Percentiles rank a stretch among this genome's conserved stretches.
phyloP scores from a whole-genome alignment of 2,113 vertebrate genomes.

The Orycteropus afer region DNA sequence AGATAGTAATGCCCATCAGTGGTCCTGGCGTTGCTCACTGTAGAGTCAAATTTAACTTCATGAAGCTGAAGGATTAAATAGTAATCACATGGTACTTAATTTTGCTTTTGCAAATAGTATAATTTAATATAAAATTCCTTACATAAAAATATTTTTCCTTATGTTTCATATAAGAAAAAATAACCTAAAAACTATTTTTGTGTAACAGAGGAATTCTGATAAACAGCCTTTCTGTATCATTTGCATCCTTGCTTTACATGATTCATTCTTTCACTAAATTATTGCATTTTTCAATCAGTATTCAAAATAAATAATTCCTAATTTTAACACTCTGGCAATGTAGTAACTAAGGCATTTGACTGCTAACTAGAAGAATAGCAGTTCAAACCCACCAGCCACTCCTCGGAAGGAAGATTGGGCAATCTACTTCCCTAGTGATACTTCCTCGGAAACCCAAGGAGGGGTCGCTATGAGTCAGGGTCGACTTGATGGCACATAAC shows the following conservation, averaged over 20 bases:
- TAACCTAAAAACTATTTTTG: background rate
- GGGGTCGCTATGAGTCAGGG: too few species aligned
- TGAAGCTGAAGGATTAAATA: background rate
- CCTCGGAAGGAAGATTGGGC: too few species aligned
- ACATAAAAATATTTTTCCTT: background rate
- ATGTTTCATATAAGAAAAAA: background rate
- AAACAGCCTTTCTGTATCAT: background rate
- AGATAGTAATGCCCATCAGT: accelerated
- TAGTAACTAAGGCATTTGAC: too few species aligned
- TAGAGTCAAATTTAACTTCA: background rate
- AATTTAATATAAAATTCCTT: background rate
- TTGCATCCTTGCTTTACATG: background rate
- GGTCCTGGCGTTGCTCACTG: too few species aligned
- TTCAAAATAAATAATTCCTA: background rate
- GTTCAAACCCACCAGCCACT: too few species aligned
- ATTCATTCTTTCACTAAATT: background rate
- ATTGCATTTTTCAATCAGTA: background rate
- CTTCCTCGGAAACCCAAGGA: too few species aligned
- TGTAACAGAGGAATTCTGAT: background rate
- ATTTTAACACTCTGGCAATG: too few species aligned
- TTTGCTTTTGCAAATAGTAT: background rate
- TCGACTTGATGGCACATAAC: too few species aligned
- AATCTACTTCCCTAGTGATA: too few species aligned
- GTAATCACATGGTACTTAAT: background rate
- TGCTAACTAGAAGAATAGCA: too few species aligned